These are phyloP conservation scores for Chiloscyllium plagiosum DNA, from an alignment of 2,113 vertebrate genomes.

Conservation along the genomic window DNA sequence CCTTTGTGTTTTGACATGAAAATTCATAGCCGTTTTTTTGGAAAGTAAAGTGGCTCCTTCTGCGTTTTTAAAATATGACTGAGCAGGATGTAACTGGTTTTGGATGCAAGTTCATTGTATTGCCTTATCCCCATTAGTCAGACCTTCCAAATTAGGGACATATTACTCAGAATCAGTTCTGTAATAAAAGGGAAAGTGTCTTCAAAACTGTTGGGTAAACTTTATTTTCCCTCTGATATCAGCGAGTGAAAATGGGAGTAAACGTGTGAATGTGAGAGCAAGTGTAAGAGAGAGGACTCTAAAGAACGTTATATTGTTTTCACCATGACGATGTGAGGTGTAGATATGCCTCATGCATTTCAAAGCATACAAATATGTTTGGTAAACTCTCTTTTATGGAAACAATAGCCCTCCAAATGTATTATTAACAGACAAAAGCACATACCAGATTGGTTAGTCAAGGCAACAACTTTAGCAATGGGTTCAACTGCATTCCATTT, in stretches of 20 bases:
- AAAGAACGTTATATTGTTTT: background rate
- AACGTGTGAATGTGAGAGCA: no score
- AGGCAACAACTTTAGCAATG: background rate
- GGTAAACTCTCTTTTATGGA: background rate
- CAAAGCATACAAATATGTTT: background rate
- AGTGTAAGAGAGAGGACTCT: background rate
- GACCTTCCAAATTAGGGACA: background rate
- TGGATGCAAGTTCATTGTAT: background rate
- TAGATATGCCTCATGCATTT: background rate
- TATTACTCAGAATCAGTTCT: background rate
- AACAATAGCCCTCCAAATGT: background rate
- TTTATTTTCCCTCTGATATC: background rate
- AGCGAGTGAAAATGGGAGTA: background rate
- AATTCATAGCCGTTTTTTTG: background rate
- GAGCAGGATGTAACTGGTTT: background rate
- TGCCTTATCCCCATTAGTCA: background rate
- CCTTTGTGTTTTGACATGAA: slow-evolving; percentile 10
- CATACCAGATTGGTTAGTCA: background rate
- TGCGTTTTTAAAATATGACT: background rate
- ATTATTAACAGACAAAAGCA: background rate
- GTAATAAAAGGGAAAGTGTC: background rate
- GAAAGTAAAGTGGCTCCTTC: background rate
- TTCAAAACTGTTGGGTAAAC: background rate
- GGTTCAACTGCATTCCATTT: background rate
- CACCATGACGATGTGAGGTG: background rate